phyloP scores from a whole-genome alignment of 2,888 invertebrate genomes.

The Deilephila elpenor region DNA sequence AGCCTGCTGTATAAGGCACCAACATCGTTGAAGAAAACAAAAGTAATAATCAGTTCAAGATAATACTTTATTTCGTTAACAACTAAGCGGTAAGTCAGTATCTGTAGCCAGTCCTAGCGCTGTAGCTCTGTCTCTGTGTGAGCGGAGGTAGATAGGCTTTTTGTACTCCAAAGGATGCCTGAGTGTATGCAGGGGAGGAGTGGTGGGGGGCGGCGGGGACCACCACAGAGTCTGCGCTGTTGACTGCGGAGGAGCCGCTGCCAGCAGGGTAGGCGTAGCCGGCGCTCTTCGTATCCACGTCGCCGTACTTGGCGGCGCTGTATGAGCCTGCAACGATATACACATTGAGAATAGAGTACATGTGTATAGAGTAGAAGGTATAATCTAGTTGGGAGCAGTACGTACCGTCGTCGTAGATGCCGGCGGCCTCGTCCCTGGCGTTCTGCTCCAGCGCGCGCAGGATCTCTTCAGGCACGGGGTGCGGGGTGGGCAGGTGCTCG shows the following conservation, averaged over 20 bases:
- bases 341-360: not conserved
- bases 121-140: slow-evolving; percentile 58
- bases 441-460: slow-evolving; percentile 74
- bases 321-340: slow-evolving; percentile 63
- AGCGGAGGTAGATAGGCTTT: slow-evolving; percentile 65
- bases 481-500: slow-evolving; percentile 75
- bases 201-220: slow-evolving; percentile 51
- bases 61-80: slow-evolving; percentile 1
- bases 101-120: slow-evolving; percentile 67
- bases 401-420: slow-evolving; percentile 76
- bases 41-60: not conserved
- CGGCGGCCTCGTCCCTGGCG: slow-evolving; percentile 77
- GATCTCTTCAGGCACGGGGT: slow-evolving; percentile 75
- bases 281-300: slow-evolving; percentile 45
- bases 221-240: slow-evolving; percentile 57
- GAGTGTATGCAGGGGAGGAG: not conserved
- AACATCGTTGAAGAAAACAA: not conserved
- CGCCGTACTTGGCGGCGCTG: slow-evolving; percentile 66
- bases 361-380: not conserved
- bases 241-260: slow-evolving; percentile 38
- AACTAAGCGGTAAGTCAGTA: slow-evolving; percentile 51
- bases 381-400: not conserved
- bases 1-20: no score
- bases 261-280: slow-evolving; percentile 37
- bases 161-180: slow-evolving; percentile 32